Base-by-base conservation (phyloP, 2,888 invertebrate species). In the Dynastes maya region DNA sequence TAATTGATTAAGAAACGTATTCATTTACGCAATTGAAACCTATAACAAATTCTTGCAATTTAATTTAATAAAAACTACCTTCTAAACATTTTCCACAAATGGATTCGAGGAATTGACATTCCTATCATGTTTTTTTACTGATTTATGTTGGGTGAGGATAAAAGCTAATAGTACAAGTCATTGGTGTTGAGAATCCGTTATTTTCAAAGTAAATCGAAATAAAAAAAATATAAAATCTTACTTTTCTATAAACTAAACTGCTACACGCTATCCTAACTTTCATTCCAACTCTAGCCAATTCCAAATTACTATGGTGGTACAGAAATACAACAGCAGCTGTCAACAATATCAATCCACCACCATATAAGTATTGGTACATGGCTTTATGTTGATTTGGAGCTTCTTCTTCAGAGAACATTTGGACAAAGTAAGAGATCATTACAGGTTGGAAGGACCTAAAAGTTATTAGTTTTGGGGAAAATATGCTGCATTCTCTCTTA, bases 171-270 rank as follows among this genome's bases (percentile, higher is more conserved):
- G 13, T 16, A 37, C 11, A 22, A 22, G 22, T 22, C 22, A 22
- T 22, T 22, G 22, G 22, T 22, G 0, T 22, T 22, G 22, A 22
- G 22, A 22, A 22, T 22, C 22, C 22, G 22, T 22, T 53, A 63
- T 65, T 6, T 64, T 77, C n/a, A 5, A 32, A 64, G 3, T 64
- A n/a, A 9, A 32, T n/a, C 32, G 32, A 37, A 37, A n/a, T 16
- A 5, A 5, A 16, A 2, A 53, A 53, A 53, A 53, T 13, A 13
- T 13, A 32, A n/a, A 45, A 82, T 80, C 74, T 81, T 78, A 88
- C 95, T 96, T 92, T 97, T 90, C 95, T 92, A 86, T 95, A 96
- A 80, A 97, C 87, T 22, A 97, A 87, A 0, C 95, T 94, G 85
- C 95, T 95, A 83, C 93, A 92, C 0, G 96, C 95, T 76, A 96